Base-by-base conservation (phyloP, 1,140 invertebrate genomes). In the Himalopsyche phryganea region DNA sequence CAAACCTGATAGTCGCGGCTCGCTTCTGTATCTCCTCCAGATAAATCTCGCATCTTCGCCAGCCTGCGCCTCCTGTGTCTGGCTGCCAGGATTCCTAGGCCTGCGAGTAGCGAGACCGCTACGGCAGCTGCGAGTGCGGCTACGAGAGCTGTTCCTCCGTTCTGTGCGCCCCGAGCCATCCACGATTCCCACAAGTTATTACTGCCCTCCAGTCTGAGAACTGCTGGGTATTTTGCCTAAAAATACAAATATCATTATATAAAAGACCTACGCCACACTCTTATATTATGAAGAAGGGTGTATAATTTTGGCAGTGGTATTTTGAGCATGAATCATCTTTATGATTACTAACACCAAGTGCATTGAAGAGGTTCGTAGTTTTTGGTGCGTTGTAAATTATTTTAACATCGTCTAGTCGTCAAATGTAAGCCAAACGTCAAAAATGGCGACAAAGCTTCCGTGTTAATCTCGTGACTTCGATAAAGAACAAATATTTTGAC, bases 1-100 rank as follows among this genome's bases (percentile, higher is more conserved):
- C 1, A 19, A 66, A 87, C 87, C 80, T 98, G 93, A 71, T 98
- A 98, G 66, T 97, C 94, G 67, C 93, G 91, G 40, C 89, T 94
- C 5, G 91, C 89, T 76, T 97, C 94, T 0, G 90, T 86, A 52
- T 94, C 92, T 0, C 84, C 83, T n/a, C 83, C 82, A 0, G 83
- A 67, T n/a, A 87, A 76, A 10, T 76, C 85, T 65, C 75, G 80
- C 68, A 89, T 80, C 68, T 92, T 96, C 69, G 81, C 85, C 67
- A 79, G 85, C 40, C 62, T 82, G 58, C 87, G 83, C 18, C 94
- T 81, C 33, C 95, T 71, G 52, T 88, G 80, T 23, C 92, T 71
- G 1, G 85, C 80, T 0, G 84, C 79, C 1, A 86, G 54, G 14
- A 54, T 36, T 5, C 90, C 77, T 4, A 89, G 77, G 4, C 86